These are phyloP conservation scores for Oreortyx pictus DNA, from an alignment of 2,797 vertebrate species.

Conservation along the genomic window DNA sequence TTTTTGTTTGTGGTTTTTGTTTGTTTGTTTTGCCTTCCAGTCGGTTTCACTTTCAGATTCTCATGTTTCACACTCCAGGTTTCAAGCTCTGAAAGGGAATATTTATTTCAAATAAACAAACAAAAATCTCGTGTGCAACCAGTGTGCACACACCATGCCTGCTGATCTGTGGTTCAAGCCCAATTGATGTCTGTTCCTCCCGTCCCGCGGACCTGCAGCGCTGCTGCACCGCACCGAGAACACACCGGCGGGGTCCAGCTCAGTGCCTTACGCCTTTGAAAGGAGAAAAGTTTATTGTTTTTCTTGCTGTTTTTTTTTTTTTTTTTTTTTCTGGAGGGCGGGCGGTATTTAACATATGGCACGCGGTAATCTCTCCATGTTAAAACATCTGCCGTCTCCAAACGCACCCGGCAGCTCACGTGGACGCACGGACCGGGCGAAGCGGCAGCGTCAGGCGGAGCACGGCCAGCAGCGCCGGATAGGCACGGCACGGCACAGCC, in stretches of 20 bases:
- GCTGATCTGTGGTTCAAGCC: not conserved
- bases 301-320: not conserved
- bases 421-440: not conserved
- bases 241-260: not conserved
- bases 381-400: conserved; percentile 42
- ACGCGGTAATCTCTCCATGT: conserved; percentile 37
- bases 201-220: not conserved
- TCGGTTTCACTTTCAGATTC: conserved; percentile 69
- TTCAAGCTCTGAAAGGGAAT: conserved; percentile 20
- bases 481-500: too few relatives aligned
- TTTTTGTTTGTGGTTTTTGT: not conserved
- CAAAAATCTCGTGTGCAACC: not conserved
- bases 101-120: conserved; percentile 33
- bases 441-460: not conserved
- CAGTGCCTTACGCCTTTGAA: not conserved
- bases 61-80: conserved; percentile 46
- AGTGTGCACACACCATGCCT: not conserved
- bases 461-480: not conserved
- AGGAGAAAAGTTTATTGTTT: not conserved
- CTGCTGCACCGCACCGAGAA: too few relatives aligned
- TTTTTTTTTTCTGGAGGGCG: not conserved
- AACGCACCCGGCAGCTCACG: conserved; percentile 17
- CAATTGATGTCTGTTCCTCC: not conserved
- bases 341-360: conserved; percentile 61
- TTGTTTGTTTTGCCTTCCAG: conserved; percentile 23